These are phyloP conservation scores for Proterorhinus semilunaris DNA, from an alignment of 2,113 vertebrate genomes.

Conservation along the genomic window DNA sequence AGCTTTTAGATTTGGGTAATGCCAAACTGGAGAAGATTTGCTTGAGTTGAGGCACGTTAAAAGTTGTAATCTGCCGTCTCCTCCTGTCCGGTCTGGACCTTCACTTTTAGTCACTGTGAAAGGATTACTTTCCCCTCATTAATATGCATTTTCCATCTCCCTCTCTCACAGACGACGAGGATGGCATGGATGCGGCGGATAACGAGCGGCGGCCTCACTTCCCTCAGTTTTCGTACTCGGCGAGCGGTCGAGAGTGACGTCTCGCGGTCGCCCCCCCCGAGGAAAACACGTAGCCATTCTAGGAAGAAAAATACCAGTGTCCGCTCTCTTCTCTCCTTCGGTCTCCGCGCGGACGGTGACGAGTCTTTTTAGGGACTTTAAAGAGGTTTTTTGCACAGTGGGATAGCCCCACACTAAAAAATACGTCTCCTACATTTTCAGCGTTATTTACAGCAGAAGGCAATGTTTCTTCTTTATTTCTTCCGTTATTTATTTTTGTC, in stretches of 20 bases:
- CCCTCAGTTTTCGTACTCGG: constrained; percentile 96
- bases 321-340: constrained; percentile 68
- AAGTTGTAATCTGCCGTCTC: too few relatives aligned
- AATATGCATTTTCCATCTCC: too few relatives aligned
- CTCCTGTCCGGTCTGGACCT: background rate
- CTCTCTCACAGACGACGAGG: constrained; percentile 83
- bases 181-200: constrained; percentile 92
- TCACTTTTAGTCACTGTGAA: background rate
- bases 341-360: constrained; percentile 62
- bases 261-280: constrained; percentile 34
- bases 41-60: too few relatives aligned
- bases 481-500: constrained; percentile 66
- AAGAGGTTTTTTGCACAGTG: constrained; percentile 82
- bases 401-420: constrained; percentile 72
- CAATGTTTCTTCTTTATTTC: constrained; percentile 47
- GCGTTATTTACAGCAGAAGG: constrained; percentile 75
- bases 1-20: too few relatives aligned
- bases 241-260: constrained; percentile 90
- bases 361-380: constrained; percentile 73
- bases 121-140: too few relatives aligned
- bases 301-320: constrained; percentile 72
- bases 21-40: too few relatives aligned
- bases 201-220: constrained; percentile 94
- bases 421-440: constrained; percentile 75
- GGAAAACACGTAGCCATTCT: constrained; percentile 80